Percentiles rank a stretch among this genome's conserved stretches.
phyloP scores from a whole-genome alignment of 2,888 invertebrate species.

The Hypena proboscidalis region DNA sequence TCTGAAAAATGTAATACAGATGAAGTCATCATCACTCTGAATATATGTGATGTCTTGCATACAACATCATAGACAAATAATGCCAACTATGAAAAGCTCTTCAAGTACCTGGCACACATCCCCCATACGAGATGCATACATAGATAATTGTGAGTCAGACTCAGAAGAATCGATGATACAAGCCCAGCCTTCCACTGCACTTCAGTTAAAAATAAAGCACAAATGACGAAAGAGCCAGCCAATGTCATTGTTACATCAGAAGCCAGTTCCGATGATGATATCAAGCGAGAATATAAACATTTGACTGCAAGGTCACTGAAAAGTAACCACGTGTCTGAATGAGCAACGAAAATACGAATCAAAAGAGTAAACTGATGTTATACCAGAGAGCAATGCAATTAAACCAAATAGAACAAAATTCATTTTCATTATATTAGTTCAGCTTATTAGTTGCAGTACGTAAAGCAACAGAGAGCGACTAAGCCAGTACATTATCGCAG shows the following conservation, averaged over 20 bases:
- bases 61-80: conserved; percentile 3
- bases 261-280: conserved; percentile 16
- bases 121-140: conserved; percentile 27
- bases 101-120: conserved; percentile 31
- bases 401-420: too few species aligned
- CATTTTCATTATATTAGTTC: too few species aligned
- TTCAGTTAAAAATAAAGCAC: conserved; percentile 42
- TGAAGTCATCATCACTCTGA: too few species aligned
- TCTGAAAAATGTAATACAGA: too few species aligned
- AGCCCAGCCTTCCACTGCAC: conserved; percentile 36
- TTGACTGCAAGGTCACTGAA: conserved; percentile 1
- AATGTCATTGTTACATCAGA: conserved; percentile 39
- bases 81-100: conserved; percentile 22
- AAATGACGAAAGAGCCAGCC: conserved; percentile 33
- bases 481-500: too few species aligned
- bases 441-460: too few species aligned
- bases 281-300: conserved; percentile 1
- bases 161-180: conserved; percentile 37
- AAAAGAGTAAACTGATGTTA: too few species aligned
- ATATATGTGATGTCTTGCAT: too few species aligned
- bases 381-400: too few species aligned
- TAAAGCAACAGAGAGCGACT: too few species aligned
- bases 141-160: conserved; percentile 36
- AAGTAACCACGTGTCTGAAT: background rate
- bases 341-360: too few species aligned